Conservation (phyloP, 2,113 vertebrate genomes). For the Labeo rohita region DNA sequence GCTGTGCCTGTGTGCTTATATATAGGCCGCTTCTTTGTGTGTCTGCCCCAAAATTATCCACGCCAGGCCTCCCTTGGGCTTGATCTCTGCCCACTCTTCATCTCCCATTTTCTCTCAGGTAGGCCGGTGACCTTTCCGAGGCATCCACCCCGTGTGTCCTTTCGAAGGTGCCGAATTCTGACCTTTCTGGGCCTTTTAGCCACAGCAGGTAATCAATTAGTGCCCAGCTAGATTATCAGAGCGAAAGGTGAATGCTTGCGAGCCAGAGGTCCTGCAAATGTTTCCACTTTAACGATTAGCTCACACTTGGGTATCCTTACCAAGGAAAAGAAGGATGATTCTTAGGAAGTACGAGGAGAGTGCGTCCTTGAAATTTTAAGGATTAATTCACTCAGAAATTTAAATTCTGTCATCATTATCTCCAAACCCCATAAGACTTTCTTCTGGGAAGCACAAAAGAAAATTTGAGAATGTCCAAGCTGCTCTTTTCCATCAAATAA, state of each 20-base stretch:
- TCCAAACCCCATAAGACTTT: not conserved
- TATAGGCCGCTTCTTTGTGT: conserved; percentile 69
- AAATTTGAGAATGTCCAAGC: not conserved
- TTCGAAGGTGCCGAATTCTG: conserved; percentile 72
- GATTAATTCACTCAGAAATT: not conserved
- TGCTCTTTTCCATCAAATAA: not conserved
- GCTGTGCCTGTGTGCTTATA: conserved; percentile 72
- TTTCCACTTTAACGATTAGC: conserved; percentile 69
- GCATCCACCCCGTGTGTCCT: conserved; percentile 74
- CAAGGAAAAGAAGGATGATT: conserved; percentile 19
- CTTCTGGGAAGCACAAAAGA: not conserved
- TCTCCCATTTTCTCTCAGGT: conserved; percentile 68
- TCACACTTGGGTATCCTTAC: conserved; percentile 14
- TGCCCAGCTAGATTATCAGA: conserved; percentile 71
- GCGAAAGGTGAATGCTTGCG: conserved; percentile 67
- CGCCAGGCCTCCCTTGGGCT: not conserved
- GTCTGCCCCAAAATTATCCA: conserved; percentile 66
- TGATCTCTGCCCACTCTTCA: conserved; percentile 63
- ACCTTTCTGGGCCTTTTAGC: conserved; percentile 76
- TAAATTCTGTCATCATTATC: not conserved
- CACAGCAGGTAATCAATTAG: conserved; percentile 80
- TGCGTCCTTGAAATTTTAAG: conserved; percentile 37
- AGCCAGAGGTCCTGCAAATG: conserved; percentile 62
- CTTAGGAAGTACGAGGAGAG: not conserved
- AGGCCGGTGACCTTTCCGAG: conserved; percentile 71